Evolutionary conservation across 2,888 invertebrate genomes (phyloP), one percentile per base, ranked within the genome.

Genomic region (Operophtera brumata): DNA sequence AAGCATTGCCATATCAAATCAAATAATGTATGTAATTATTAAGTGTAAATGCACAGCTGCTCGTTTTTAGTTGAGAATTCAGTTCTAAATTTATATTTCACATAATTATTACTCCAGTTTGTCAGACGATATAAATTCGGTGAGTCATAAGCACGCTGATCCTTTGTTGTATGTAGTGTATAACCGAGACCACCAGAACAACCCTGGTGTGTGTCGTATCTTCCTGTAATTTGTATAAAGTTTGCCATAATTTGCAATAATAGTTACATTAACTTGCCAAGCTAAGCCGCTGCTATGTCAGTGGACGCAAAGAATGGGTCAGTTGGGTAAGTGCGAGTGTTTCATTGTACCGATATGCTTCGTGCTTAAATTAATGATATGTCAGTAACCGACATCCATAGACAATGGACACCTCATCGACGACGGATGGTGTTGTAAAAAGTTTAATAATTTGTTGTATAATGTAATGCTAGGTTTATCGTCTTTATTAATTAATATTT

Each of bases 381-480:
- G 52, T 59, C 57, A 47, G 57, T 76, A 76, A 77, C 69, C 71
- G 73, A 80, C 74, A 70, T 75, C 72, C 76, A 73, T 73, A 73
- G 67, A 70, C 70, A 73, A 72, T 70, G 69, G 69, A 77, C 77
- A 75, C 77, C 74, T 73, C 74, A 74, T 70, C 71, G 70, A 75
- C 68, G 77, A 73, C 73, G 70, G 72, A 75, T 69, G 80, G 78
- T 82, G 83, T 82, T 82, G 84, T 84, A 81, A 79, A 82, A 81
- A 83, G 78, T 78, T 84, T 84, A 86, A 84, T 86, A 85, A 86
- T 86, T 86, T 85, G 87, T 89, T 89, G 86, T 90, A 82, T 86
- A 84, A 84, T 86, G 85, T 89, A 89, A 87, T 82, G 83, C 80
- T 89, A 89, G 87, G 84, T 88, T 84, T 86, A 89, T 84, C 82